Percentiles rank a stretch among this genome's conserved stretches.
phyloP scores from a whole-genome alignment of 2,113 vertebrate genomes.

The Coracopsis vasa region DNA sequence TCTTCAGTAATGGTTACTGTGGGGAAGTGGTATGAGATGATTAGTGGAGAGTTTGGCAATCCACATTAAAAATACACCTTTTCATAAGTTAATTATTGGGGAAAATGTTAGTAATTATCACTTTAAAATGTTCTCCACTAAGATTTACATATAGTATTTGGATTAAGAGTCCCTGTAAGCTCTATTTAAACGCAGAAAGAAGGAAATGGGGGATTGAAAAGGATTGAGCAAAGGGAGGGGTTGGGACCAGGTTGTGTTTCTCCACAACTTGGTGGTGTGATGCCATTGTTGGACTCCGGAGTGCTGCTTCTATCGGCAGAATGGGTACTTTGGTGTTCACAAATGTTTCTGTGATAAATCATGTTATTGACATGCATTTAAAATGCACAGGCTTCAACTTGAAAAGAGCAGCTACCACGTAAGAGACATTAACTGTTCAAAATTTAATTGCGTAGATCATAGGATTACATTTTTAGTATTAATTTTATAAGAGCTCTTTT shows the following conservation, averaged over 20 bases:
- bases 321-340: background rate
- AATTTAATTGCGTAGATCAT: background rate
- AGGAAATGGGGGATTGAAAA: background rate
- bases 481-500: background rate
- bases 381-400: background rate
- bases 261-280: background rate
- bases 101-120: conserved; percentile 34
- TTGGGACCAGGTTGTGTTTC: background rate
- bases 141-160: background rate
- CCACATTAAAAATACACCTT: conserved; percentile 43
- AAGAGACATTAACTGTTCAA: background rate
- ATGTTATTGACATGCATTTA: background rate
- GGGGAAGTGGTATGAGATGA: conserved; percentile 37
- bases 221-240: background rate
- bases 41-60: conserved; percentile 55
- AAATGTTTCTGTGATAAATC: background rate
- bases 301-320: background rate
- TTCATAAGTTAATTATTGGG: conserved; percentile 48
- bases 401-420: background rate
- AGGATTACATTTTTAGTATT: background rate
- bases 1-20: conserved; percentile 28
- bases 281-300: background rate
- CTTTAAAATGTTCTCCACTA: background rate
- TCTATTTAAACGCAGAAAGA: background rate
- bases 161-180: background rate